phyloP scores from a whole-genome alignment of 2,113 vertebrate species.

The Melospiza georgiana region DNA sequence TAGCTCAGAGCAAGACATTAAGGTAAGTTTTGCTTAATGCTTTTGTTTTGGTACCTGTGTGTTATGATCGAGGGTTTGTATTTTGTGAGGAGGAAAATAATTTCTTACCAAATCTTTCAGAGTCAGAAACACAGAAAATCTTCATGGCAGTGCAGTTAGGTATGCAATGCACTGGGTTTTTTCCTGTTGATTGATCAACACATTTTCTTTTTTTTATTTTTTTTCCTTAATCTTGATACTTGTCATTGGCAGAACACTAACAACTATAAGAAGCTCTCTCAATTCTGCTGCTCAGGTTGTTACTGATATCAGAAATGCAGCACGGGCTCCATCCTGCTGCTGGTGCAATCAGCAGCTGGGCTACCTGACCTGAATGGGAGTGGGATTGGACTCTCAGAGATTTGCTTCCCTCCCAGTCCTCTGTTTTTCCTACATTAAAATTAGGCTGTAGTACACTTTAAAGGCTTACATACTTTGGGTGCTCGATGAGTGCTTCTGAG shows the following conservation, averaged over 20 bases:
- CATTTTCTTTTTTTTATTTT: neutral
- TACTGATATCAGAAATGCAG: slow-evolving; percentile 1
- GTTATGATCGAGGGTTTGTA: neutral
- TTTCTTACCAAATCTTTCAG: slow-evolving; percentile 35
- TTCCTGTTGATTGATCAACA: neutral
- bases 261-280: neutral
- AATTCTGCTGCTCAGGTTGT: neutral
- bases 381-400: neutral
- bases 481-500: neutral
- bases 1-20: slow-evolving; percentile 73
- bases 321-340: neutral
- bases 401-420: neutral
- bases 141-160: neutral
- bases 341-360: neutral
- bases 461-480: neutral
- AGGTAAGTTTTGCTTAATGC: slow-evolving; percentile 73
- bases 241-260: neutral
- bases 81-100: slow-evolving; percentile 48
- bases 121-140: neutral
- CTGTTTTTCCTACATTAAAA: neutral
- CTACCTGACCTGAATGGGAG: neutral
- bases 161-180: neutral
- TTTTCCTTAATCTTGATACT: neutral
- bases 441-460: neutral
- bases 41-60: slow-evolving; percentile 31